Evolutionary conservation across 1,140 invertebrate species (phyloP), one percentile per base, ranked within the genome.

Genomic region (Drosophila chauvacae): DNA sequence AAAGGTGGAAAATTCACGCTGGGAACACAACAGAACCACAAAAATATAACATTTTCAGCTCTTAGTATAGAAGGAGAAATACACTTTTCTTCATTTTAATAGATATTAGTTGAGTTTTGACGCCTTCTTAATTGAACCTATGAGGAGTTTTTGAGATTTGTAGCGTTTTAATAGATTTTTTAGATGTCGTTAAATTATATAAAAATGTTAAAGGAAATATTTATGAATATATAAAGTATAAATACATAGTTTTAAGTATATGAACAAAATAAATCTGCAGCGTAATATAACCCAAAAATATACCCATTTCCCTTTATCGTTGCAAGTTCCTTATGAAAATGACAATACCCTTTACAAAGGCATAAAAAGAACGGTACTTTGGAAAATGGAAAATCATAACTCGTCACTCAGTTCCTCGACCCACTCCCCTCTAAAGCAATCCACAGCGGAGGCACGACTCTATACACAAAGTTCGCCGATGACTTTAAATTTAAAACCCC

Each of bases 1-100:
- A 90, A 90, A 90, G 78, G 85, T 90, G 85, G 78, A 90, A 90
- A 90, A 90, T 90, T 85, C 78, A 63, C 69, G 75, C 81, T 66
- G 68, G 51, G 62, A 58, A 39, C 57, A 51, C 50, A 50, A 41
- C 69, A 48, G 62, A 55, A 56, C 53, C 50, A 74, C 35, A 53
- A 57, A 16, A 64, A 63, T 37, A 62, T 37, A 30, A 56, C 1
- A 56, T 56, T 6, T 20, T 9, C 0, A 56, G 14, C 9, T 23
- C 7, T 16, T 3, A 39, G 9, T 20, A 30, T 1, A 26, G 35
- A 56, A 9, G 35, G 14, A 20, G 35, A 14, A 39, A 56, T 56
- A 56, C 53, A 39, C 53, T 56, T 39, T 39, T 20, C 23, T 37
- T 55, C 18, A 56, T 56, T 56, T 26, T 7, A 16, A 11, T 14